These are phyloP conservation scores for Drosophila sp. DNA, from an alignment of 1,140 invertebrate genomes.

Conservation along the genomic window DNA sequence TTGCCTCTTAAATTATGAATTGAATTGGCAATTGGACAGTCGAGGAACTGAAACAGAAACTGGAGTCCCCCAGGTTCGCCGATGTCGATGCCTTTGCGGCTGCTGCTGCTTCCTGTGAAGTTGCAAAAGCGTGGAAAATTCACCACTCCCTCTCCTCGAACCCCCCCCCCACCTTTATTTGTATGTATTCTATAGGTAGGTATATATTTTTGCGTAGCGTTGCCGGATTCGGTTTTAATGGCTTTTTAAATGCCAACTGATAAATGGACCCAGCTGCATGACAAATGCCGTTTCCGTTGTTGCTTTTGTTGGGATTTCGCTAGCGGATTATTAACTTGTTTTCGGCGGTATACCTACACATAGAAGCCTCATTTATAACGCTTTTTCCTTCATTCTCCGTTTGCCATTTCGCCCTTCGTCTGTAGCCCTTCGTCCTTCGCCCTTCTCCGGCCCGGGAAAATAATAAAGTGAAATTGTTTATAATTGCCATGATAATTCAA, in stretches of 20 bases:
- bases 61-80: constrained; percentile 25
- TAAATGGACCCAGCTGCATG: constrained; percentile 76
- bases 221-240: constrained; percentile 78
- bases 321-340: constrained; percentile 26
- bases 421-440: too few relatives aligned
- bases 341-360: background rate
- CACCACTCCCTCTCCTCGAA: background rate
- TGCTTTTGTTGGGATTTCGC: constrained; percentile 12
- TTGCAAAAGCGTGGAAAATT: constrained; percentile 42
- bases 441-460: background rate
- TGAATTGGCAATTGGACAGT: constrained; percentile 56
- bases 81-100: constrained; percentile 40
- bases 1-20: constrained; percentile 77
- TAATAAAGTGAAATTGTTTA: constrained; percentile 5
- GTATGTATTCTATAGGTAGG: background rate
- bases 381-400: background rate
- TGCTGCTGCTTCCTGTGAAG: constrained; percentile 46
- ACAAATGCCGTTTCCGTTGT: constrained; percentile 74
- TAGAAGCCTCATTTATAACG: background rate
- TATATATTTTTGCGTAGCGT: constrained; percentile 39
- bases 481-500: constrained; percentile 6
- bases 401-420: background rate
- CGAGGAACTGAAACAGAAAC: constrained; percentile 36
- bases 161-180: constrained; percentile 10
- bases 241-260: constrained; percentile 80